Evolutionary conservation across 1,140 invertebrate genomes (phyloP).

Genomic region (Monochamus saltuarius): DNA sequence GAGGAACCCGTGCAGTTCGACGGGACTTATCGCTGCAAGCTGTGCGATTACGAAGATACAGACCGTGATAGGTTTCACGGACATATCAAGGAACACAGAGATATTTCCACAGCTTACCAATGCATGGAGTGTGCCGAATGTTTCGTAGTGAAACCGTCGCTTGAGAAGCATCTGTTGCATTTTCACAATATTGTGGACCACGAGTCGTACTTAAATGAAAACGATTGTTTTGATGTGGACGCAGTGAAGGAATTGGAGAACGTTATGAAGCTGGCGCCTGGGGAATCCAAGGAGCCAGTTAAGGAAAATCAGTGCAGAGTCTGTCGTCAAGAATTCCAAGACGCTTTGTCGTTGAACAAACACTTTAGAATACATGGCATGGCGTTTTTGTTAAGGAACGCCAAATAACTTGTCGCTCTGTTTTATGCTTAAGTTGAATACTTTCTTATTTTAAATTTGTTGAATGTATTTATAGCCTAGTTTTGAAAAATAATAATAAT

Average conservation of each 20-base stretch:
- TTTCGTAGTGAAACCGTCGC: conserved; percentile 64
- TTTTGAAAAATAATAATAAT: too few relatives aligned
- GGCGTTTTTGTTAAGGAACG: conserved; percentile 62
- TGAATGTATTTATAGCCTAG: too few relatives aligned
- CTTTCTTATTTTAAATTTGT: too few relatives aligned
- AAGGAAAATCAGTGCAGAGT: conserved; percentile 65
- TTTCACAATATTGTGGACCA: conserved; percentile 61
- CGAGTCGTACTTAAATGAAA: conserved; percentile 58
- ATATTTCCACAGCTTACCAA: conserved; percentile 60
- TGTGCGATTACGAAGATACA: conserved; percentile 52
- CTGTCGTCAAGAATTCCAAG: conserved; percentile 62
- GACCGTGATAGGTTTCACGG: conserved; percentile 53
- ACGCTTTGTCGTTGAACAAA: conserved; percentile 58
- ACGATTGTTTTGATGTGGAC: conserved; percentile 58
- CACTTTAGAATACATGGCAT: conserved; percentile 68
- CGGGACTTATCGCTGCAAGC: conserved; percentile 56
- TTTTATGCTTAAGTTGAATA: too few relatives aligned
- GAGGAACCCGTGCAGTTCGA: conserved; percentile 45
- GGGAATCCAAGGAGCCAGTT: conserved; percentile 51
- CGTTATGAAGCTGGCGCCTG: conserved; percentile 42
- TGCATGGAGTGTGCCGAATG: conserved; percentile 69
- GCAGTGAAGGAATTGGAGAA: conserved; percentile 54
- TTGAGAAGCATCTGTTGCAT: conserved; percentile 64
- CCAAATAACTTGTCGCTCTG: neutral
- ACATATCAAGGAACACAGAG: conserved; percentile 59